Evolutionary conservation across 30 jellyfish, hydroid and myxozoan genomes (phyloP).

Genomic region (Aurelia aurita): DNA sequence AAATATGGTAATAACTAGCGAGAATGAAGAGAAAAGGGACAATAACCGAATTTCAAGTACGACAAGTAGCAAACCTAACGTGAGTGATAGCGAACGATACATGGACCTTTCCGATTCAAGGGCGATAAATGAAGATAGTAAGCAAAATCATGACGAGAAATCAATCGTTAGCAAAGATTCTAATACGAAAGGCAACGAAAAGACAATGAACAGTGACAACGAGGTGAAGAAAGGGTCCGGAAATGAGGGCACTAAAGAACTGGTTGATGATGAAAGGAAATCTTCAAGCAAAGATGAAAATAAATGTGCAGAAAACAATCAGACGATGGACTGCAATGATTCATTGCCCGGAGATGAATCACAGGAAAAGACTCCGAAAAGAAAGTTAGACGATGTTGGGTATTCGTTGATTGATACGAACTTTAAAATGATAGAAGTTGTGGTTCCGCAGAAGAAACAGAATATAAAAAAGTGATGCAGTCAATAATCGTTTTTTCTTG

Average conservation of each 20-base stretch:
- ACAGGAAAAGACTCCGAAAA: slow-evolving; percentile 4
- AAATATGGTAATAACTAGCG: not conserved
- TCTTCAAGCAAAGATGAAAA: not conserved
- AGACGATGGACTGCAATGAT: not conserved
- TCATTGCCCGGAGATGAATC: not conserved
- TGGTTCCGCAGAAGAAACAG: slow-evolving; percentile 19
- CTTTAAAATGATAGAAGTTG: slow-evolving; percentile 11
- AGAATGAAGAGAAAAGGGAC: not conserved
- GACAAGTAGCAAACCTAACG: too few species aligned
- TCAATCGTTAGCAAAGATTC: not conserved
- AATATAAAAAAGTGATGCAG: not conserved
- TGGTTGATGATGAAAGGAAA: not conserved
- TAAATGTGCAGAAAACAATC: too few species aligned
- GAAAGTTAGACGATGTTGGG: slow-evolving; percentile 37
- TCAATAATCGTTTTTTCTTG: too few species aligned
- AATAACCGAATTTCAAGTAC: too few species aligned
- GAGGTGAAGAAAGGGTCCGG: not conserved
- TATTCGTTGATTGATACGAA: slow-evolving; percentile 32
- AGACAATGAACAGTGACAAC: not conserved
- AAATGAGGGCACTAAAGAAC: not conserved
- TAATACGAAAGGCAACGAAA: not conserved
- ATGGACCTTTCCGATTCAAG: not conserved
- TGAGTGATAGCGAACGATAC: too few species aligned
- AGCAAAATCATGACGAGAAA: not conserved
- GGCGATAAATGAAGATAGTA: not conserved